Evolutionary conservation across 1,140 invertebrate genomes (phyloP).

Genomic region (Cepaea nemoralis): DNA sequence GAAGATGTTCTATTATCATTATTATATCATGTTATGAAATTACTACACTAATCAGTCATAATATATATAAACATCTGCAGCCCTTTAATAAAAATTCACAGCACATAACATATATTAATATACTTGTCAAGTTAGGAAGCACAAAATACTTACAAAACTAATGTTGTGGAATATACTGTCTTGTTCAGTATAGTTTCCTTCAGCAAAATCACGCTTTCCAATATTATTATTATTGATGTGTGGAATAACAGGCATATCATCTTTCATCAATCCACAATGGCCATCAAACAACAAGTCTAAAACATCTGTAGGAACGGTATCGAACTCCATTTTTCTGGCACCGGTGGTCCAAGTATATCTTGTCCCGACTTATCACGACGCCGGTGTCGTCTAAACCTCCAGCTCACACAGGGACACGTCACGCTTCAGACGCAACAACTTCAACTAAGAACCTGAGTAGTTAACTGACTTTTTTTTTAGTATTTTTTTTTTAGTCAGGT

Average conservation of each 20-base stretch:
- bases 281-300: slow-evolving; percentile 39
- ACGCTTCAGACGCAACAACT: not conserved
- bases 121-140: no score
- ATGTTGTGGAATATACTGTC: not conserved
- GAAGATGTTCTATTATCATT: no score
- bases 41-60: no score
- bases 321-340: slow-evolving; percentile 30
- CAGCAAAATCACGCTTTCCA: not conserved
- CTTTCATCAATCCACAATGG: slow-evolving; percentile 29
- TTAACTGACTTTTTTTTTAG: no score
- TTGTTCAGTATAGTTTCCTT: not conserved
- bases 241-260: not conserved
- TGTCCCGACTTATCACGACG: not conserved
- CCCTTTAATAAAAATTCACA: no score
- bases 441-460: not conserved
- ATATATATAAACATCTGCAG: no score
- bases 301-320: slow-evolving; percentile 15
- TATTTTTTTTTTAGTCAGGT: no score
- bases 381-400: not conserved
- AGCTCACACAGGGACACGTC: slow-evolving; percentile 15
- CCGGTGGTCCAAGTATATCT: not conserved
- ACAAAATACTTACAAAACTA: slow-evolving; percentile 31
- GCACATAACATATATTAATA: no score
- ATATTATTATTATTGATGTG: not conserved
- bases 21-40: no score